Percentiles rank a stretch among this genome's conserved stretches.
These are phyloP conservation scores for Stercorarius parasiticus DNA, from an alignment of 2,113 vertebrate species.

Conservation along the genomic window DNA sequence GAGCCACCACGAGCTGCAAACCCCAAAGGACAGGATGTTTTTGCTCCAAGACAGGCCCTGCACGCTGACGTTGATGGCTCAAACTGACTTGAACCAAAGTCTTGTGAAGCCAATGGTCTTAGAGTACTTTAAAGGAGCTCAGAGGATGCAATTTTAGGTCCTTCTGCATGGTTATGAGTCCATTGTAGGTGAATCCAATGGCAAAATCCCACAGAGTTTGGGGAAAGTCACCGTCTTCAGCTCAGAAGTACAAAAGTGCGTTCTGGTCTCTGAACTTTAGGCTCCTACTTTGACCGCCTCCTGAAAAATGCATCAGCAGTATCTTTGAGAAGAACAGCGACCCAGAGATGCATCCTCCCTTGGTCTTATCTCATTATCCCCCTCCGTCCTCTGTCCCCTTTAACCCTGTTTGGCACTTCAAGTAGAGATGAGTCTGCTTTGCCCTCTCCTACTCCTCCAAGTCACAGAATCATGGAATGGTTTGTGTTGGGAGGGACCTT, in stretches of 20 bases:
- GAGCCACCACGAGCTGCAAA: neutral
- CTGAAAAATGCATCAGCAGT: neutral
- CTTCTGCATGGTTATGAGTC: neutral
- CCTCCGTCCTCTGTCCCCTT: neutral
- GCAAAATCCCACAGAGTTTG: neutral
- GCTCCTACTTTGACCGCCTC: neutral
- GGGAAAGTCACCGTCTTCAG: neutral
- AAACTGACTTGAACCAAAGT: neutral
- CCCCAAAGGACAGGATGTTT: neutral
- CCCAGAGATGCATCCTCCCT: neutral
- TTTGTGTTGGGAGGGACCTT: too few relatives aligned
- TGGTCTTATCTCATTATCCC: neutral
- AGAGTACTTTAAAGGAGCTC: neutral
- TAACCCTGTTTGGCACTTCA: neutral
- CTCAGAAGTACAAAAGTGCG: neutral
- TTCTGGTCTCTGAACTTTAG: neutral
- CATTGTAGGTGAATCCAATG: neutral
- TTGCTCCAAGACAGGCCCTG: neutral
- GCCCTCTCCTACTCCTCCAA: neutral
- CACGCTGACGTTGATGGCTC: neutral
- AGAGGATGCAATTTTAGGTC: neutral
- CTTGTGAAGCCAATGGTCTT: neutral
- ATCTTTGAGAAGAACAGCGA: neutral
- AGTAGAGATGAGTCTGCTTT: neutral
- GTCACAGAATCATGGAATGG: too few relatives aligned